Evolutionary conservation across 1,140 invertebrate genomes (phyloP), one percentile per base, ranked within the genome.

Genomic region (Pararge aegeria): DNA sequence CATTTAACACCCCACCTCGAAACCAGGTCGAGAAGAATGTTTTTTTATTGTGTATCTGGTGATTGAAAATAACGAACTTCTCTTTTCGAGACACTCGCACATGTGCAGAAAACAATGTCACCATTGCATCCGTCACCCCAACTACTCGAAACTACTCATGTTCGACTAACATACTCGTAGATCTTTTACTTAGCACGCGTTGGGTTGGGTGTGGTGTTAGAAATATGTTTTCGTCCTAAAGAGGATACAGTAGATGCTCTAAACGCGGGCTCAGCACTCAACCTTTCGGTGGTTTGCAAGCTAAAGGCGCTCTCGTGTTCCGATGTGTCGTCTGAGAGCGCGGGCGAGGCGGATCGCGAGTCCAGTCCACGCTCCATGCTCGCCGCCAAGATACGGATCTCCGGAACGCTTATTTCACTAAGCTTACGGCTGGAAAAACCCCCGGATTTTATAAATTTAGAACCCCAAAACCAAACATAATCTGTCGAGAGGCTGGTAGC

Each of bases 351-450:
- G 64, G 59, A 64, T 77, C 48, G 74, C 48, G 77, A 72, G 52
- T 94, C 94, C 81, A 94, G 91, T 73, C 94, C 93, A 83, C 93
- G 91, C 90, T 95, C 94, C 91, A 94, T 90, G 84, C 94, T 95
- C 66, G 95, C 94, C 75, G 94, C 94, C 90, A 95, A 90, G 76
- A 95, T 94, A 77, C 94, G 93, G 75, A 95, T 95, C 90, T 94
- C 93, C 52, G 94, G 94, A 61, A 95, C 92, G 73, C 91, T 91
- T 90, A 93, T 90, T 73, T 92, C 92, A 85, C 93, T 94, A 90
- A 92, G 92, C 90, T 94, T 94, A 89, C 93, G 93, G 90, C 93
- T 93, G 91, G 70, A 81, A 83, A 86, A 50, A 77, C 55, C 70
- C 64, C 64, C 65, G 58, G 52, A 57, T 34, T 20, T 20, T 10